These are phyloP conservation scores for Egretta garzetta DNA, from an alignment of 2,113 vertebrate species.

Conservation along the genomic window DNA sequence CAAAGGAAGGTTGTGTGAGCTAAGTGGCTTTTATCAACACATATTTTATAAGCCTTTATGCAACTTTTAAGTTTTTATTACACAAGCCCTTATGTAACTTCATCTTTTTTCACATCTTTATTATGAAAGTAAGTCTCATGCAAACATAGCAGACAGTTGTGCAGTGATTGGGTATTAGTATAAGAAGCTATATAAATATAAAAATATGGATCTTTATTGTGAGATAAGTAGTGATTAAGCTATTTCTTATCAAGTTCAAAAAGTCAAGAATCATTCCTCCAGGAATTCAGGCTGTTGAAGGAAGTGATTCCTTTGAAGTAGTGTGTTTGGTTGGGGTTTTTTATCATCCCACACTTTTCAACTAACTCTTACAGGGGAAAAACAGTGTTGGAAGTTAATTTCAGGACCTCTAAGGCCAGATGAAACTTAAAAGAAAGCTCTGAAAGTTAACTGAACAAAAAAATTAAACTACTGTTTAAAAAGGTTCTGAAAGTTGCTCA, in stretches of 20 bases:
- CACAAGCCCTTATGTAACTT: not conserved
- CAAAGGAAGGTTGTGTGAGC: too few relatives aligned
- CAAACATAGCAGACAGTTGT: not conserved
- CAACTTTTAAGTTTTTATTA: not conserved
- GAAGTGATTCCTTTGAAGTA: not conserved
- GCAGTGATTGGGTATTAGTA: not conserved
- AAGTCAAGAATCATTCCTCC: conserved; percentile 29
- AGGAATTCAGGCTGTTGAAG: not conserved
- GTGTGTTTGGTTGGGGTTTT: not conserved
- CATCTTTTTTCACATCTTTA: not conserved
- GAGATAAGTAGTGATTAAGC: not conserved
- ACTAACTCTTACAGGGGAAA: not conserved
- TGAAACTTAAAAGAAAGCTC: not conserved
- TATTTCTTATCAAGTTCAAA: conserved; percentile 10
- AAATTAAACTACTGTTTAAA: not conserved
- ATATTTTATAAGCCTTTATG: not conserved
- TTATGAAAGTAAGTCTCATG: not conserved
- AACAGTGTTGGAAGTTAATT: not conserved
- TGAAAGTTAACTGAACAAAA: not conserved
- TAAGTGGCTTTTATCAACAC: not conserved
- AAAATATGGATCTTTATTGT: not conserved
- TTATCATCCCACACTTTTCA: not conserved
- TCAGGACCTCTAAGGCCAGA: not conserved
- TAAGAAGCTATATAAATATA: not conserved
- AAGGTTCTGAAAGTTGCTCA: not conserved